Percentiles rank a stretch among this genome's conserved stretches.
Conservation (phyloP, 2,888 invertebrate species). For the Operophtera brumata region DNA sequence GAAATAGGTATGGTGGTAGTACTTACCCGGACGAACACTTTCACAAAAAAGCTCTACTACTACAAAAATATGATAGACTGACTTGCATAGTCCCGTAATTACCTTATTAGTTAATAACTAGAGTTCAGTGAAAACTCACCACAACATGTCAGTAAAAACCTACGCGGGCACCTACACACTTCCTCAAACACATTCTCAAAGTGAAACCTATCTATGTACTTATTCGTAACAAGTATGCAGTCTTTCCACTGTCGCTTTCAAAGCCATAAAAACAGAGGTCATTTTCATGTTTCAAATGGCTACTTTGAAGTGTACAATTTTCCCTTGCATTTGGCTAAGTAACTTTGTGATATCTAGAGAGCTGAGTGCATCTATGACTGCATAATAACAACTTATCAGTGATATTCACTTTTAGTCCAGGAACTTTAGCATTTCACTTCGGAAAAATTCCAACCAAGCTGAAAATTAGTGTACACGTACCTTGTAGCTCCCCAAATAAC, state of each 20-base stretch:
- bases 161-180: slow-evolving; percentile 4
- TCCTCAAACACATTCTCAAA: slow-evolving; percentile 2
- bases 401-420: too few relatives aligned
- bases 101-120: too few relatives aligned
- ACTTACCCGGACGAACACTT: too few relatives aligned
- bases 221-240: slow-evolving; percentile 2
- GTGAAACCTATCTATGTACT: slow-evolving; percentile 15
- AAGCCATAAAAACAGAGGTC: slow-evolving; percentile 21
- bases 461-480: too few relatives aligned
- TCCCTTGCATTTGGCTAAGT: slow-evolving; percentile 3
- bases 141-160: neutral
- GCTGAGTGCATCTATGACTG: neutral
- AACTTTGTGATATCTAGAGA: neutral
- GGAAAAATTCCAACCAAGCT: too few relatives aligned
- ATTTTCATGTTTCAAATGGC: slow-evolving; percentile 14
- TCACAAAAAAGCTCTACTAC: too few relatives aligned
- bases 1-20: too few relatives aligned
- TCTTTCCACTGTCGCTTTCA: slow-evolving; percentile 22
- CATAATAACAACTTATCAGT: neutral
- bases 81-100: too few relatives aligned
- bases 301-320: neutral
- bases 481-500: too few relatives aligned
- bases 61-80: too few relatives aligned
- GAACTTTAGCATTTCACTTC: too few relatives aligned
- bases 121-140: neutral